Base-by-base conservation (phyloP, 2,113 vertebrate species). In the Brachyhypopomus occidentalis region DNA sequence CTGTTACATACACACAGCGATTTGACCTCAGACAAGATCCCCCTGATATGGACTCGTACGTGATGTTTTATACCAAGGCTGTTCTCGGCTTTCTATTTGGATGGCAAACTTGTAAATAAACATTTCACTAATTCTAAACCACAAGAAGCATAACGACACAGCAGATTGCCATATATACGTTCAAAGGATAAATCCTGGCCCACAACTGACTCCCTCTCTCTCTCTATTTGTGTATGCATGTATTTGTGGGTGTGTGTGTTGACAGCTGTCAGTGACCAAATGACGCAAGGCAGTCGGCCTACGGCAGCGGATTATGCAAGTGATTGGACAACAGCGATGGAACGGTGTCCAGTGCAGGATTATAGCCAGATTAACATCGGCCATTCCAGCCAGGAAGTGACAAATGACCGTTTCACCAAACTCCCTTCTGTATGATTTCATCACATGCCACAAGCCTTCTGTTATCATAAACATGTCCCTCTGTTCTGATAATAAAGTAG, bases 261-360 rank as follows among this genome's bases (percentile, higher is more conserved):
- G 91, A 93, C 93, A 93, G 92, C 91, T 93, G 93, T 93, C 90
- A 91, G 85, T 89, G 90, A 88, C 89, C 86, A 85, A 89, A 88
- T 93, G 92, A 93, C 84, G 90, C 88, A 91, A 91, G 88, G 85
- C 88, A 88, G 82, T 66, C 75, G 85, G 88, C 88, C 88, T 90
- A 89, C 91, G 90, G 91, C 87, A 79, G 87, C 85, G 89, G 86
- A 92, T 94, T 93, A 94, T 89, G 91, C 92, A 94, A 94, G 91
- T 78, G 86, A 84, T 84, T 90, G 93, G 90, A 91, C 88, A 84
- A 88, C 76, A 75, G 82, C 58, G 72, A 83, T 78, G 84, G 73
- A 84, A 59, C 67, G 55, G 79, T 77, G 72, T 70, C 83, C 81
- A 80, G 76, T 11, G 22, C 84, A 79, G 86, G 87, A 86, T 87